Conservation (phyloP, 2,113 vertebrate genomes). For the Festucalex cinctus region DNA sequence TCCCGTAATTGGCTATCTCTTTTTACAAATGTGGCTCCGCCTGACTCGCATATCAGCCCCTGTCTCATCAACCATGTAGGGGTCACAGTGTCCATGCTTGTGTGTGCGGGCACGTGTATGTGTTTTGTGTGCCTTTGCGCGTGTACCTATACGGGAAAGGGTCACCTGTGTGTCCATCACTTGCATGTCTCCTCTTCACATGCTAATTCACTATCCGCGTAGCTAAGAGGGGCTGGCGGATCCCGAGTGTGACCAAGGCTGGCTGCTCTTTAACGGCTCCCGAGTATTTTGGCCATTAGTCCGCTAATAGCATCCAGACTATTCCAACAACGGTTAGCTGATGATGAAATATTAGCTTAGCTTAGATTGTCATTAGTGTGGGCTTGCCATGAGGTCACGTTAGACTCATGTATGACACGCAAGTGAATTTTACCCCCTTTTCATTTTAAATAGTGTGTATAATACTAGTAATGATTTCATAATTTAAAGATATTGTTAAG, state of each 20-base stretch:
- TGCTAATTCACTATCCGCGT: conserved; percentile 44
- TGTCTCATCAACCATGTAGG: conserved; percentile 69
- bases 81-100: conserved; percentile 60
- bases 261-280: conserved; percentile 45
- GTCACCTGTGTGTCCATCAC: conserved; percentile 55
- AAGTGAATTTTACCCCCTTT: neutral
- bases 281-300: conserved; percentile 67
- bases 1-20: conserved; percentile 80
- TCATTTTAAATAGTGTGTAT: neutral
- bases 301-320: conserved; percentile 61
- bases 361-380: conserved; percentile 48
- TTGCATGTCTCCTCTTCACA: conserved; percentile 58
- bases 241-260: conserved; percentile 52
- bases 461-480: neutral
- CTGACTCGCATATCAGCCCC: conserved; percentile 72
- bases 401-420: conserved; percentile 24
- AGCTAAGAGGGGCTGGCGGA: conserved; percentile 58
- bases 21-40: conserved; percentile 79
- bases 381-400: conserved; percentile 58
- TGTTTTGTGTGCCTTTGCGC: conserved; percentile 14
- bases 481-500: neutral
- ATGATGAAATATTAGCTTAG: conserved; percentile 71
- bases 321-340: conserved; percentile 48
- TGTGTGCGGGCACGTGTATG: conserved; percentile 25
- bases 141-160: conserved; percentile 35